Percentiles rank a stretch among this genome's conserved stretches.
phyloP scores from a whole-genome alignment of 2,797 vertebrate genomes.

The Ptychadena robeensis region DNA sequence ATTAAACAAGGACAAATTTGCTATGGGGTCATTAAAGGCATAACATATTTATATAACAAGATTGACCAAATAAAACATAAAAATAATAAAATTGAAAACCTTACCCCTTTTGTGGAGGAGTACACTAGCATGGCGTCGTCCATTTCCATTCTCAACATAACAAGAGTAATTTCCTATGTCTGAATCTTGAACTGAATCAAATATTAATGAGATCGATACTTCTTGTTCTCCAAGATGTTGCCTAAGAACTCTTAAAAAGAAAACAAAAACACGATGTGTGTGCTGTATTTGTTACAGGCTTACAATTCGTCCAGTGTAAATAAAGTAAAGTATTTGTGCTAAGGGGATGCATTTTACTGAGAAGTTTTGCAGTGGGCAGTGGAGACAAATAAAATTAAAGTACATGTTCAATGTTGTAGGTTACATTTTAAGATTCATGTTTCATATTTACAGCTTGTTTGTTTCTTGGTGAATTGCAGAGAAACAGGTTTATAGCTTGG shows the following conservation, averaged over 20 bases:
- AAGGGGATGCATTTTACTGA: background rate
- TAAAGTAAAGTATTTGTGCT: slow-evolving; percentile 49
- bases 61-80: background rate
- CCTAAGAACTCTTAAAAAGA: slow-evolving; percentile 84
- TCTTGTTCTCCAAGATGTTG: slow-evolving; percentile 97
- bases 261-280: slow-evolving; percentile 53
- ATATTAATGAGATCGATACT: slow-evolving; percentile 94
- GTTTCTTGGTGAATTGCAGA: background rate
- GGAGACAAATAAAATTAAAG: slow-evolving; percentile 32
- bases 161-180: slow-evolving; percentile 98
- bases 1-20: background rate
- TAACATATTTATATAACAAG: background rate
- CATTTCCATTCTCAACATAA: slow-evolving; percentile 95
- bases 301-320: background rate
- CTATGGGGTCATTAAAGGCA: too few relatives aligned
- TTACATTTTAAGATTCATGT: background rate
- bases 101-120: slow-evolving; percentile 94
- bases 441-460: slow-evolving; percentile 14
- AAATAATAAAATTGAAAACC: slow-evolving; percentile 1
- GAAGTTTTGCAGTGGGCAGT: background rate
- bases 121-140: slow-evolving; percentile 90
- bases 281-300: background rate
- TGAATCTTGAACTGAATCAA: slow-evolving; percentile 91
- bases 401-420: background rate
- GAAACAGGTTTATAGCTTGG: background rate